phyloP scores from a whole-genome alignment of 2,888 invertebrate genomes.

The Dicroscelio sp. region DNA sequence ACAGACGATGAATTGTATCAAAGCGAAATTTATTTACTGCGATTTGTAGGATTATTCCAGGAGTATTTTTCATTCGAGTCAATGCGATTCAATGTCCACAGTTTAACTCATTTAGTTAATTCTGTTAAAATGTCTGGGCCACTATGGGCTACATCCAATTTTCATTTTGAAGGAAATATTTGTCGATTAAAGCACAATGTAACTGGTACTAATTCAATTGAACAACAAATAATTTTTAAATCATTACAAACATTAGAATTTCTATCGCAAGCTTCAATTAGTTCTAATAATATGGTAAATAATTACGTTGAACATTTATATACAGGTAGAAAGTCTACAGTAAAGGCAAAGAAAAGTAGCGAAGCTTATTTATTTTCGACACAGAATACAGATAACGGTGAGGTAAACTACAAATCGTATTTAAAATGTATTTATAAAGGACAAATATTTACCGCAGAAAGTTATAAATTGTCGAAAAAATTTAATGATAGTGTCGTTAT shows the following conservation, averaged over 20 bases:
- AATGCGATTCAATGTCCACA: constrained; percentile 41
- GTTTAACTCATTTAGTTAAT: constrained; percentile 5
- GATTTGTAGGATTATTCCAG: constrained; percentile 20
- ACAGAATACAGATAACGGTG: not conserved
- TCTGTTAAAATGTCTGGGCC: constrained; percentile 25
- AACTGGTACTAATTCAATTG: constrained; percentile 15
- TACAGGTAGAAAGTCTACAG: not conserved
- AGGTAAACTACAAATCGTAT: not conserved
- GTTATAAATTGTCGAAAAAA: constrained; percentile 11
- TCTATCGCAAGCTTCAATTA: not conserved
- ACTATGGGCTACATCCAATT: constrained; percentile 37
- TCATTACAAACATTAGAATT: constrained; percentile 25
- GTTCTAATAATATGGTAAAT: constrained; percentile 6
- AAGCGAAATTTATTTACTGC: constrained; percentile 31
- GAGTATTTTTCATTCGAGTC: not conserved
- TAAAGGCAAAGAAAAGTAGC: not conserved
- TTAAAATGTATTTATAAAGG: constrained; percentile 26
- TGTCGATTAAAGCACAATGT: not conserved
- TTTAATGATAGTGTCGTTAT: constrained; percentile 31
- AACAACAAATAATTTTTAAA: constrained; percentile 48
- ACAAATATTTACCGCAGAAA: not conserved
- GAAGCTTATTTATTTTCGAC: not conserved
- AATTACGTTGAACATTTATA: constrained; percentile 7
- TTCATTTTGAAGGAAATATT: constrained; percentile 59
- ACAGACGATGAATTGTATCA: not conserved